Base-by-base conservation (phyloP, 53 echinoderm and acorn worm genomes). In the Antedon mediterranea region DNA sequence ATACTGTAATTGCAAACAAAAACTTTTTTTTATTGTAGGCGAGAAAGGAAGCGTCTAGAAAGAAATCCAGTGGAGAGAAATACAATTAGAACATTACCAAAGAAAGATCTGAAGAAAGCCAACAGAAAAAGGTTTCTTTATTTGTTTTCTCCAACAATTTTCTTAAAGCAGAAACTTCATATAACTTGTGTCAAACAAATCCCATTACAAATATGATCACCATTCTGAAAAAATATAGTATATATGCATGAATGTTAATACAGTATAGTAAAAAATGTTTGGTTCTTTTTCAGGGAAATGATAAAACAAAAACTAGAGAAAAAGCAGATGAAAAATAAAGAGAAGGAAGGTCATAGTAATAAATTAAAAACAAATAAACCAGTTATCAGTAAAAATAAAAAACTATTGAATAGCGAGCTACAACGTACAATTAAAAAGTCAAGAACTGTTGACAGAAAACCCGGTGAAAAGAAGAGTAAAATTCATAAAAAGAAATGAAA, bases 41-140 rank as follows among this genome's bases (percentile, higher is more conserved):
- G 71, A 34, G 85, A 87, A 72, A 89, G 80, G 33, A 85, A 81
- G 29, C 41, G 72, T 32, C 72, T 89, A 42, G 94, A 91, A 83
- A 89, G 82, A 78, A 71, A 89, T 32, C 89, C 89, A 32, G 87
- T 89, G 20, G 82, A 87, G 33, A 43, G 94, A 74, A 89, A 85
- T 20, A 87, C 94, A 29, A 89, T 94, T 82, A 42, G 94, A 71
- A 94, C 94, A 23, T 75, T 91, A 37, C 88, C 91, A 2, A 89
- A 85, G 34, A 57, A 57, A 11, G 57, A 57, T 26, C 2, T 57
- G 57, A 57, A 57, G 18, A 57, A 57, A 23, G 57, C 57, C 23
- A 13, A 23, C 23, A 3, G 57, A 23, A 57, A 57, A 57, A 6
- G 57, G 57, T 57, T 18, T 37, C 4, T 37, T 37, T 11, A 37